Percentiles rank a stretch among this genome's conserved stretches.
Evolutionary conservation across 2,888 invertebrate genomes (phyloP).

Genomic region (Serripes groenlandicus): DNA sequence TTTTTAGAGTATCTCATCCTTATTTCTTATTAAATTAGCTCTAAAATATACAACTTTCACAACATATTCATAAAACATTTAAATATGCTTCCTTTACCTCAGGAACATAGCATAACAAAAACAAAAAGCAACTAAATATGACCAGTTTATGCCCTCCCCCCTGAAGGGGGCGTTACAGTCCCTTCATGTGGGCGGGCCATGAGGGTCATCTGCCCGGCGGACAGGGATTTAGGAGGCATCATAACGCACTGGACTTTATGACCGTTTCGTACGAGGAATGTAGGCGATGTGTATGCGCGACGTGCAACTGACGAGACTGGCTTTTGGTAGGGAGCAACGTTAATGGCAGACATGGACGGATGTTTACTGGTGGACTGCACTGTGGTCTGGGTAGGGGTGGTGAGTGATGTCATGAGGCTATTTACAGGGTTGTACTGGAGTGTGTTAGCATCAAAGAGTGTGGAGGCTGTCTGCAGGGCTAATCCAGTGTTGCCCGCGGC

Average conservation of each 20-base stretch:
- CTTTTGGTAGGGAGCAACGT: conserved; percentile 73
- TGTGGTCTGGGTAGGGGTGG: background rate
- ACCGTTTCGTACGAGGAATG: conserved; percentile 81
- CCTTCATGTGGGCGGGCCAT: conserved; percentile 52
- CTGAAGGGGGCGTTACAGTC: conserved; percentile 38
- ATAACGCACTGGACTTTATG: conserved; percentile 82
- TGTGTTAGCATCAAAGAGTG: conserved; percentile 25
- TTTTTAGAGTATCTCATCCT: background rate
- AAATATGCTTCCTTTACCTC: conserved; percentile 6
- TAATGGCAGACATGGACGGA: conserved; percentile 68
- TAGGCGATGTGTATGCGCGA: conserved; percentile 78
- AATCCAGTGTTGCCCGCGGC: conserved; percentile 35
- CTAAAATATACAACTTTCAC: background rate
- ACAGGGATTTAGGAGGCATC: conserved; percentile 75
- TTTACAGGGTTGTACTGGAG: conserved; percentile 37
- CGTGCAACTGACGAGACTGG: conserved; percentile 73
- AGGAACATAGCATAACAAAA: background rate
- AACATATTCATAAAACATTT: conserved; percentile 7
- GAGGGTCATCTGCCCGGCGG: conserved; percentile 57
- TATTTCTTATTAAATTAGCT: conserved; percentile 12
- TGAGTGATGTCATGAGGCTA: conserved; percentile 2
- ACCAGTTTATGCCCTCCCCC: conserved; percentile 1
- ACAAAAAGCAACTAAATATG: background rate
- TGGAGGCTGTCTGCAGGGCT: conserved; percentile 25
- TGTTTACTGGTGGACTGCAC: conserved; percentile 63